A percentile compares a stretch with the other conserved stretches of the same genome.
Conservation (phyloP, 2,888 invertebrate species). For the Drosophila siamana region DNA sequence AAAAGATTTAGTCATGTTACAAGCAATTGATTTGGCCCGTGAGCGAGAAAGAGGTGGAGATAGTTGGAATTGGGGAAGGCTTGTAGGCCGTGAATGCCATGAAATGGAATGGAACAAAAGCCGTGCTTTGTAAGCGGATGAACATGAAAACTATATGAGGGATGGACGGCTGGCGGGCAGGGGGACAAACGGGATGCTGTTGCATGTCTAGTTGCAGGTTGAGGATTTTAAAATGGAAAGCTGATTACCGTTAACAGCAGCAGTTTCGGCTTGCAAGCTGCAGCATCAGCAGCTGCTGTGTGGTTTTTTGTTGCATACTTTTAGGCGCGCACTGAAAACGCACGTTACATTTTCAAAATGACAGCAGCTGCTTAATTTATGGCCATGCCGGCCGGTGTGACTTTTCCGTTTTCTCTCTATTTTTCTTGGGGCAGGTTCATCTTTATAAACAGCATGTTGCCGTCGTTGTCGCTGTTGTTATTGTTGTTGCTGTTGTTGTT, state of each 20-base stretch:
- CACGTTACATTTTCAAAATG: slow-evolving; percentile 11
- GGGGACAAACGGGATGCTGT: not conserved
- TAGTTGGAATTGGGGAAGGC: not conserved
- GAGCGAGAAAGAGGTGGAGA: not conserved
- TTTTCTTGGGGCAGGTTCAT: slow-evolving; percentile 66
- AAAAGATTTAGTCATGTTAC: slow-evolving; percentile 72
- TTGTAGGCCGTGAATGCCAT: slow-evolving; percentile 5
- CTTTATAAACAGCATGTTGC: slow-evolving; percentile 17
- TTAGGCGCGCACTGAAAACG: slow-evolving; percentile 13
- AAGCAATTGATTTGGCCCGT: slow-evolving; percentile 62
- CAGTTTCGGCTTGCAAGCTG: slow-evolving; percentile 15
- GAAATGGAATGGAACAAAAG: slow-evolving; percentile 45
- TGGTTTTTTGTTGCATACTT: slow-evolving; percentile 17
- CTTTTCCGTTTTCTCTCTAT: slow-evolving; percentile 4
- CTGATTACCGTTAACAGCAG: slow-evolving; percentile 56
- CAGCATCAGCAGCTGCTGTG: slow-evolving; percentile 11
- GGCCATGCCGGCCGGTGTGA: slow-evolving; percentile 62
- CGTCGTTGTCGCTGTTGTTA: slow-evolving; percentile 26
- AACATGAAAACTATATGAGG: slow-evolving; percentile 57
- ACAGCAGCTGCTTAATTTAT: slow-evolving; percentile 26
- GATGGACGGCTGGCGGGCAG: not conserved
- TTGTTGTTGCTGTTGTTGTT: slow-evolving; percentile 19
- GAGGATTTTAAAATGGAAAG: slow-evolving; percentile 50
- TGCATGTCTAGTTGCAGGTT: slow-evolving; percentile 30
- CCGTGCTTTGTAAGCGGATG: slow-evolving; percentile 59